Percentiles rank a stretch among this genome's conserved stretches.
These are phyloP conservation scores for Pentalonia nigronervosa DNA, from an alignment of 1,140 invertebrate species.

Conservation along the genomic window DNA sequence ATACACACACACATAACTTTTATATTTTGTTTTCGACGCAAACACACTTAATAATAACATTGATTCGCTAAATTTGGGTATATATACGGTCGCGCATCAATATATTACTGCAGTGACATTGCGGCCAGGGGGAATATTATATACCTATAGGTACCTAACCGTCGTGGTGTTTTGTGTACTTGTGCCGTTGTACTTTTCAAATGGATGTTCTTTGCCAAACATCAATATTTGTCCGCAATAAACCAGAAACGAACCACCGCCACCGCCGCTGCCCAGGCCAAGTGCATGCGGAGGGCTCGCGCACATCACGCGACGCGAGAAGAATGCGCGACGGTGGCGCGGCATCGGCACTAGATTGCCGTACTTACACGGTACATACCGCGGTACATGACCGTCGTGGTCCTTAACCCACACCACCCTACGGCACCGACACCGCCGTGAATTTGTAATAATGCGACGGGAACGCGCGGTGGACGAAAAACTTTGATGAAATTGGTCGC, in stretches of 20 bases:
- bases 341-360: constrained; percentile 30
- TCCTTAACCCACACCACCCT: neutral
- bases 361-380: neutral
- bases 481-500: neutral
- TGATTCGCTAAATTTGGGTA: constrained; percentile 45
- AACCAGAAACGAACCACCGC: constrained; percentile 56
- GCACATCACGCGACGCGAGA: neutral
- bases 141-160: constrained; percentile 44
- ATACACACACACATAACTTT: neutral
- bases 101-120: neutral
- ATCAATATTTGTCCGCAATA: constrained; percentile 58
- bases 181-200: constrained; percentile 58
- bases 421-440: neutral
- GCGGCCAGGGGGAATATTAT: constrained; percentile 15
- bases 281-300: neutral
- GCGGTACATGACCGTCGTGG: neutral
- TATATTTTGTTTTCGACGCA: constrained; percentile 35
- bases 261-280: constrained; percentile 23
- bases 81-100: neutral
- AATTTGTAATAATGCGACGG: neutral
- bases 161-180: constrained; percentile 54
- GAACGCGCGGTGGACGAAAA: neutral
- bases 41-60: constrained; percentile 49
- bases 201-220: constrained; percentile 58
- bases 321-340: constrained; percentile 9